A percentile compares a stretch with the other conserved stretches of the same genome.
Conservation (phyloP, 2,888 invertebrate genomes). For the Thelaira solivaga region DNA sequence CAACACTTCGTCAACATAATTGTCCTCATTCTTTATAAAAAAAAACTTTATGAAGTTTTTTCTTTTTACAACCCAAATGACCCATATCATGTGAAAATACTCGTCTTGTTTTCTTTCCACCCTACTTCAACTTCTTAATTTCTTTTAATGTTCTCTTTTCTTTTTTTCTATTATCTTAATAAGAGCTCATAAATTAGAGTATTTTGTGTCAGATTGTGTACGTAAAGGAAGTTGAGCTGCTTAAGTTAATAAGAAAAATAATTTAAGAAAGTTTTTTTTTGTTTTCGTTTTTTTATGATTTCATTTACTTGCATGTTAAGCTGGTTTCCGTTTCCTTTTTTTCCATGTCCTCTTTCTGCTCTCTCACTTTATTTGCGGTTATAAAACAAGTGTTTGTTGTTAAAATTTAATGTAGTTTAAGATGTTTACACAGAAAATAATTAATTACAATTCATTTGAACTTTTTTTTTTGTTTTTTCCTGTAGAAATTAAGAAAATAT, state of each 20-base stretch:
- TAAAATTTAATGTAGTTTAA: constrained; percentile 59
- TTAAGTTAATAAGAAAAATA: constrained; percentile 63
- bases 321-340: constrained; percentile 44
- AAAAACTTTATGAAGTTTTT: too few species aligned
- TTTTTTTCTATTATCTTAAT: constrained; percentile 42
- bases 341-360: neutral
- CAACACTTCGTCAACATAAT: too few species aligned
- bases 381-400: constrained; percentile 30
- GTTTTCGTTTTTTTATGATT: constrained; percentile 40
- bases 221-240: constrained; percentile 56
- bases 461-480: neutral
- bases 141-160: constrained; percentile 15
- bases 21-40: too few species aligned
- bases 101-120: neutral
- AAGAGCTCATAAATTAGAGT: constrained; percentile 64
- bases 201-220: constrained; percentile 42
- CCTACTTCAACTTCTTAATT: constrained; percentile 2
- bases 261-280: constrained; percentile 8
- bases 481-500: too few species aligned
- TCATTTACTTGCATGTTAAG: constrained; percentile 55
- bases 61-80: neutral
- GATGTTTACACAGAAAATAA: constrained; percentile 64
- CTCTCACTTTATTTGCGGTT: neutral
- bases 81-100: neutral
- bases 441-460: constrained; percentile 63